Conservation (phyloP, 2,797 vertebrate species). For the Sebastes flavidus region DNA sequence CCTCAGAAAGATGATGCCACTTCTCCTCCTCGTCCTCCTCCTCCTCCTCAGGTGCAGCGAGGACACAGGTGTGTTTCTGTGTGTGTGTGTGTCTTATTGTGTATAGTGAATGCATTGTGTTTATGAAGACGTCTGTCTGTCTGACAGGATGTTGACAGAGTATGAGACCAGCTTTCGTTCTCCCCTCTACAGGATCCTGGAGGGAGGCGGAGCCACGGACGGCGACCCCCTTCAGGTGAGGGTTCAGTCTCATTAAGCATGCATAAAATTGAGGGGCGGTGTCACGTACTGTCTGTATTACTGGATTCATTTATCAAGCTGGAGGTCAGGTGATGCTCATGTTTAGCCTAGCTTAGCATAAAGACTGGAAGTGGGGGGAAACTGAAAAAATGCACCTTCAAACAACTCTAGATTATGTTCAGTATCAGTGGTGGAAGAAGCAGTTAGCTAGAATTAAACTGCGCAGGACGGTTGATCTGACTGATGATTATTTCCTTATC, state of each 20-base stretch:
- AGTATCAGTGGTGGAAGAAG: not conserved
- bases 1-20: not conserved
- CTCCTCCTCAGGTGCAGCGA: constrained; percentile 14
- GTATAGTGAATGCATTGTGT: not conserved
- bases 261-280: not conserved
- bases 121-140: constrained; percentile 14
- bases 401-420: not conserved
- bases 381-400: not conserved
- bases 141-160: constrained; percentile 60
- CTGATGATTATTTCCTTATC: not conserved
- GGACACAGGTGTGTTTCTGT: constrained; percentile 50
- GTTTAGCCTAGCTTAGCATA: constrained; percentile 1
- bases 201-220: constrained; percentile 18
- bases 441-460: not conserved
- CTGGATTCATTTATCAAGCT: not conserved
- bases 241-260: not conserved
- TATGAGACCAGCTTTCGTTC: constrained; percentile 67
- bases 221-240: constrained; percentile 55
- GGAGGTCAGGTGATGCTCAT: not conserved
- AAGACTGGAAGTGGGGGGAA: not conserved
- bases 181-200: constrained; percentile 51
- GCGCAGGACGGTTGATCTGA: not conserved
- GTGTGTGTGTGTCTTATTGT: not conserved
- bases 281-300: not conserved
- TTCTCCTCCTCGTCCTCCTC: not conserved